Evolutionary conservation across 2,797 vertebrate genomes (phyloP), one percentile per base, ranked within the genome.

Genomic region (Lepidocolaptes lacrymiger): DNA sequence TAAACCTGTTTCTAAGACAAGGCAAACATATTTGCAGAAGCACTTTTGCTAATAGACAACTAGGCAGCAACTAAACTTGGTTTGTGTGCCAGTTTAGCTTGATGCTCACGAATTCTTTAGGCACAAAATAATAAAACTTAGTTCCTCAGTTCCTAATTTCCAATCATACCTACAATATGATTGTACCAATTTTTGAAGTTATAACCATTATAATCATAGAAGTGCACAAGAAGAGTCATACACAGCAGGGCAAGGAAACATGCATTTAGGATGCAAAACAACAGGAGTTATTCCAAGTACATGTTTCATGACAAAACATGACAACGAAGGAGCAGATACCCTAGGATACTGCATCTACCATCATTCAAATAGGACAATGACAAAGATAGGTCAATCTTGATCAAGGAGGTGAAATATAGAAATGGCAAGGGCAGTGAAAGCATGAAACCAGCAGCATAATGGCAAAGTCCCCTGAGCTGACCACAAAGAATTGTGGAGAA

Each of bases 401-500:
- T 44, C 62, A 69, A 80, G 85, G 51, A 89, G 39, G 19, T 30
- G 24, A 30, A 72, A 76, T 14, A 77, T 1, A 83, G 49, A 77
- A 85, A 75, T 1, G 2, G 30, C 12, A 81, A 66, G 32, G 18
- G 16, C 0, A 4, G 28, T 0, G 3, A 83, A 88, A 54, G 54
- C 30, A 61, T 9, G 44, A 71, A 92, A 74, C 0, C 0, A 27
- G 43, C 34, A 76, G 30, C 30, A 10, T 3, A 59, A 59, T 0
- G 2, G 59, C 48, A 12, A 44, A 74, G 43, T 43, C 12, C 54
- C 51, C 64, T 61, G 34, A 69, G 41, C 18, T 56, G 16, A 49
- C 49, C 28, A 55, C n/a, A 54, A 76, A 76, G 18, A 84, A 43
- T 3, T 20, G 19, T 12, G 13, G 17, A 5, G 0, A 87, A 77